Percentiles rank a stretch among this genome's conserved stretches.
Evolutionary conservation across 2,797 vertebrate species (phyloP).

Genomic region (Tarsius wallacei): DNA sequence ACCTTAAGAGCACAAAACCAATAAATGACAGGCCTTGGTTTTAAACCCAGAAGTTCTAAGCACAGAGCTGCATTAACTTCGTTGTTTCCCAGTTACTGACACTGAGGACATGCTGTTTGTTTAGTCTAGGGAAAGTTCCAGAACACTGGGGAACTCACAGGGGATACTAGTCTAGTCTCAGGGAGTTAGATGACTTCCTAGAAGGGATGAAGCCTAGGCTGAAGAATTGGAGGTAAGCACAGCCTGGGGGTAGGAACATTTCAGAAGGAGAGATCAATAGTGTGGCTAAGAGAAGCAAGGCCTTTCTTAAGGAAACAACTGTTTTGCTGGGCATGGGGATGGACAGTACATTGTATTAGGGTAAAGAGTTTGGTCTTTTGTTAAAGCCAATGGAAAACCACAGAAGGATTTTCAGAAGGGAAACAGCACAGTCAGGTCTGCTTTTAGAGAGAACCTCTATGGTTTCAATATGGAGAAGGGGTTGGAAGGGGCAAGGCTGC

Average conservation of each 20-base stretch:
- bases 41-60: not conserved
- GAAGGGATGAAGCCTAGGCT: not conserved
- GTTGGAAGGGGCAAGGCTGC: not conserved
- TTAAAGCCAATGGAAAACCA: not conserved
- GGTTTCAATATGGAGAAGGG: not conserved
- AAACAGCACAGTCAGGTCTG: not conserved
- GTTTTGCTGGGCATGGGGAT: accelerated
- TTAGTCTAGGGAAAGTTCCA: not conserved
- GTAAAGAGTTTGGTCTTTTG: not conserved
- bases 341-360: not conserved
- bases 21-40: not conserved
- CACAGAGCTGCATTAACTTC: not conserved
- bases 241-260: not conserved
- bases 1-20: not conserved
- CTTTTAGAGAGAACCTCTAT: not conserved
- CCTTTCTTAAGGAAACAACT: accelerated
- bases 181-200: not conserved
- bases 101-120: not conserved
- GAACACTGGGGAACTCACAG: accelerated
- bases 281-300: not conserved
- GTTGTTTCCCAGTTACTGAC: not conserved
- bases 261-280: not conserved
- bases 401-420: not conserved
- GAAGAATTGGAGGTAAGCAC: not conserved
- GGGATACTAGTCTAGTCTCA: not conserved